Evolutionary conservation across 2,888 invertebrate genomes (phyloP), one percentile per base, ranked within the genome.

Genomic region (Nephrocerus scutellatus): DNA sequence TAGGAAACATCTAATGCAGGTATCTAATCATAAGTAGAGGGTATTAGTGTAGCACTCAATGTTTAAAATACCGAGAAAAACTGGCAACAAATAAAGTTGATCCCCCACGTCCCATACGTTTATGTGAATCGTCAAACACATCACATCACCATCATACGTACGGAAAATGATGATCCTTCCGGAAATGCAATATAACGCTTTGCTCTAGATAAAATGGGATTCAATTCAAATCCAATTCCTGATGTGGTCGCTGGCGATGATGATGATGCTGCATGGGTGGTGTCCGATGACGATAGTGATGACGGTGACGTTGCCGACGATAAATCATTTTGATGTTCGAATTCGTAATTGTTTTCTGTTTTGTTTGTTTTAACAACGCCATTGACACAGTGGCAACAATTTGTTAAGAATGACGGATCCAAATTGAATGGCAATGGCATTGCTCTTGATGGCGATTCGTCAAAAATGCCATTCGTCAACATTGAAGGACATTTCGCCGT

Each of bases 151-250:
- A 22, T 8, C 36, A 42, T 32, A 66, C 71, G 65, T 59, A 73
- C 74, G 30, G 74, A 72, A 53, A 74, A 72, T 30, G 73, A 72
- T 30, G 74, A 71, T 40, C 74, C 74, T 55, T 74, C 74, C 14
- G 74, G 74, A 59, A 74, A 74, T 44, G 74, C 71, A 40, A 74
- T 65, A 60, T 73, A 74, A 30, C 64, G 66, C 36, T 53, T 66
- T 19, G 54, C 49, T 28, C 64, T 56, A 30, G 53, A 53, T 42
- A 63, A 49, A 29, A 47, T 38, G 36, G 43, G 52, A 34, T 48
- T 44, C 39, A 40, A 36, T 39, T 46, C 3, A 28, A 34, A 9
- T 38, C 41, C 18, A 46, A 34, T 29, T 38, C 16, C 33, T 28
- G 21, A 15, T 36, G 30, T 16, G 18, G 35, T 9, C 16, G 23